Percentiles rank a stretch among this genome's conserved stretches.
Conservation (phyloP, 2,113 vertebrate species). For the Amphilophus citrinellus region DNA sequence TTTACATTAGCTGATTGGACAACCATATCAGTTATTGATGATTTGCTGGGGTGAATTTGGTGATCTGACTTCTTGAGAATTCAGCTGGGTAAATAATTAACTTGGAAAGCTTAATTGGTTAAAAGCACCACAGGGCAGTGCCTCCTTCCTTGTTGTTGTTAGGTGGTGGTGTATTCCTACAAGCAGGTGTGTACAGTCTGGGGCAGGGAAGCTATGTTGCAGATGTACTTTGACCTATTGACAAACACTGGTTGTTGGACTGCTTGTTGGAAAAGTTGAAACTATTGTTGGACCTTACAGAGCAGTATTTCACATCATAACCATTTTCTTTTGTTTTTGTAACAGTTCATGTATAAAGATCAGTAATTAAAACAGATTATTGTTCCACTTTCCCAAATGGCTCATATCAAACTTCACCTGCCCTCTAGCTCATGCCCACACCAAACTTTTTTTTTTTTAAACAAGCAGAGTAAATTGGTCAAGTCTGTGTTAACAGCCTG, state of each 20-base stretch:
- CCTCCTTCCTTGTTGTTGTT: no score
- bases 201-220: not conserved
- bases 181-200: not conserved
- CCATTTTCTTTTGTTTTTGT: not conserved
- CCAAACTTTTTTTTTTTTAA: not conserved
- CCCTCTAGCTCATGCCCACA: slow-evolving; percentile 3
- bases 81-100: no score
- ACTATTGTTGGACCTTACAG: not conserved
- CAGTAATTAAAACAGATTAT: not conserved
- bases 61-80: no score
- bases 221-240: not conserved
- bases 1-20: no score
- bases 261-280: not conserved
- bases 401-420: slow-evolving; percentile 6
- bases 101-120: no score
- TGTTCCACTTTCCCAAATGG: slow-evolving; percentile 6
- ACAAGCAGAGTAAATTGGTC: not conserved
- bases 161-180: not conserved
- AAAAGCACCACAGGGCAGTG: no score
- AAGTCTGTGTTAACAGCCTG: not conserved
- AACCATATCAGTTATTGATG: no score
- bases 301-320: not conserved
- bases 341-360: not conserved
- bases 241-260: not conserved
- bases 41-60: no score